phyloP scores from a whole-genome alignment of 2,797 vertebrate genomes.

The Acipenser oxyrinchus region DNA sequence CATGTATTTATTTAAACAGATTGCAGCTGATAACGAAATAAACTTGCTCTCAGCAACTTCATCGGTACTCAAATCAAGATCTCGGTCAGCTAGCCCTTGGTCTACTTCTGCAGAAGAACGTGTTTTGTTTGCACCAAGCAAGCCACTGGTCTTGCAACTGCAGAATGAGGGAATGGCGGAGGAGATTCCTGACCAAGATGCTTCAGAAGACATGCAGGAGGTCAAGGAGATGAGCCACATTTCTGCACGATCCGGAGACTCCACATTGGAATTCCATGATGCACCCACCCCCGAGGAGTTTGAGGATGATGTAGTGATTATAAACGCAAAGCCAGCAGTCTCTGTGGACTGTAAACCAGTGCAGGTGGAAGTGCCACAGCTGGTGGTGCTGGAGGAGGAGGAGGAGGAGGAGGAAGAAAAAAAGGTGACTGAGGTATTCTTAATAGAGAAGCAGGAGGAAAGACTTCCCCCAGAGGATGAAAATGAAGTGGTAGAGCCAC shows the following conservation, averaged over 20 bases:
- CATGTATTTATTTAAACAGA: slow-evolving; percentile 38
- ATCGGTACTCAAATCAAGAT: slow-evolving; percentile 40
- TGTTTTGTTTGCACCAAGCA: not conserved
- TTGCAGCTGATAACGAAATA: slow-evolving; percentile 52
- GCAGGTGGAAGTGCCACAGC: slow-evolving; percentile 6
- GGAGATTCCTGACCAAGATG: not conserved
- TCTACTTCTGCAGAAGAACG: slow-evolving; percentile 19
- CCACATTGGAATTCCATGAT: slow-evolving; percentile 72
- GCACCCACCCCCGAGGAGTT: slow-evolving; percentile 57
- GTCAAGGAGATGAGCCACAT: slow-evolving; percentile 53
- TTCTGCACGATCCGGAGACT: slow-evolving; percentile 65
- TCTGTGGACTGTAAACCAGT: slow-evolving; percentile 22
- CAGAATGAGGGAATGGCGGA: slow-evolving; percentile 5
- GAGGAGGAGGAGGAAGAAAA: slow-evolving; percentile 2
- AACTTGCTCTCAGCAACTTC: slow-evolving; percentile 42
- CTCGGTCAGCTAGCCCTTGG: slow-evolving; percentile 39
- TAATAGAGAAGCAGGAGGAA: not conserved
- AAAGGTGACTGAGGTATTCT: slow-evolving; percentile 2
- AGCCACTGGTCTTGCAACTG: slow-evolving; percentile 15
- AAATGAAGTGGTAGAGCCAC: slow-evolving; percentile 16
- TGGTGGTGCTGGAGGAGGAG: slow-evolving; percentile 15
- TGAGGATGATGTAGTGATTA: slow-evolving; percentile 43
- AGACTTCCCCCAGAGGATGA: slow-evolving; percentile 12
- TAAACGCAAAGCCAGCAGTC: slow-evolving; percentile 34
- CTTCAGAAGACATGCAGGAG: slow-evolving; percentile 15